Evolutionary conservation across 2,888 invertebrate species (phyloP).

Genomic region (Parnassius mnemosyne): DNA sequence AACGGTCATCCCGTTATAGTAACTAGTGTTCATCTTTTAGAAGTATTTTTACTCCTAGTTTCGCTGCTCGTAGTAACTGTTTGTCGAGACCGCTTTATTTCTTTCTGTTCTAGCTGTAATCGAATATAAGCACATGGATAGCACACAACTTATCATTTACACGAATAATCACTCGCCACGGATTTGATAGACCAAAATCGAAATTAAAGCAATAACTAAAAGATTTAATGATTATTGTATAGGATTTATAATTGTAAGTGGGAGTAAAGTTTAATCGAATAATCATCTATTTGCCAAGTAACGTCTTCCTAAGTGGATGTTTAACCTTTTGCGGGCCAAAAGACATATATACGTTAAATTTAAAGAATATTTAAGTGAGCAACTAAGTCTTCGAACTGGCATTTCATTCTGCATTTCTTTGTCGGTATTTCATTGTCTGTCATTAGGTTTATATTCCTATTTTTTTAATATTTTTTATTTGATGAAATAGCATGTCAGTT

Average conservation of each 20-base stretch:
- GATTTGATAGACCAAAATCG: constrained; percentile 68
- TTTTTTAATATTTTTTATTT: constrained; percentile 5
- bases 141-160: constrained; percentile 67
- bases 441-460: constrained; percentile 9
- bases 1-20: constrained; percentile 64
- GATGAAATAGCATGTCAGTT: constrained; percentile 7
- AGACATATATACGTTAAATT: constrained; percentile 58
- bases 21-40: constrained; percentile 61
- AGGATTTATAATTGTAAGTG: constrained; percentile 51
- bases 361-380: constrained; percentile 36
- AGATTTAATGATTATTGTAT: constrained; percentile 54
- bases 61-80: constrained; percentile 68
- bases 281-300: constrained; percentile 35
- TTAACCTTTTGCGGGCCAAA: constrained; percentile 65
- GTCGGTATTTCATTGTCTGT: constrained; percentile 22
- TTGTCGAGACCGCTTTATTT: constrained; percentile 56
- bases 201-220: constrained; percentile 65
- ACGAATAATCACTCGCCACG: constrained; percentile 67
- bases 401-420: constrained; percentile 30
- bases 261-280: constrained; percentile 42
- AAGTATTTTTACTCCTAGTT: constrained; percentile 66
- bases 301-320: constrained; percentile 31
- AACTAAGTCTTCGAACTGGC: constrained; percentile 26
- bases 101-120: constrained; percentile 61
- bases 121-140: constrained; percentile 62